A percentile compares a stretch with the other conserved stretches of the same genome.
Evolutionary conservation across 2,113 vertebrate genomes (phyloP).

Genomic region (Cathartes aura): DNA sequence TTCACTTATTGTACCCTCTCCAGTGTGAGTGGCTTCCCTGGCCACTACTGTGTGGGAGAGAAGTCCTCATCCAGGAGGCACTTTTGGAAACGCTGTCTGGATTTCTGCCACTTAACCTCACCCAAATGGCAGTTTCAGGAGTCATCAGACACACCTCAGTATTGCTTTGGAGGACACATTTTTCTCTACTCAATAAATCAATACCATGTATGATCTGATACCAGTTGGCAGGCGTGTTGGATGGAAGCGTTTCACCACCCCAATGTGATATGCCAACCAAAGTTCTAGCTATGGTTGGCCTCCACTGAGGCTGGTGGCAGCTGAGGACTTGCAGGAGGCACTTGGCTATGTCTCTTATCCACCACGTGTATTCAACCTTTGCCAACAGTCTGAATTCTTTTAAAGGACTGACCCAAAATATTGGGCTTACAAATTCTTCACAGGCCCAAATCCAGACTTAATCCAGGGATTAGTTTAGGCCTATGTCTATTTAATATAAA

Average conservation of each 20-base stretch:
- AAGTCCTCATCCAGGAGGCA: not conserved
- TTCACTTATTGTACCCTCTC: not conserved
- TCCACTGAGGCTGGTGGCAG: not conserved
- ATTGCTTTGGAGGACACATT: not conserved
- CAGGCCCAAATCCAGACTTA: not conserved
- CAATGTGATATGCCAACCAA: fast-evolving
- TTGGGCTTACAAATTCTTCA: not conserved
- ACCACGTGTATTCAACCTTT: not conserved
- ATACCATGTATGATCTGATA: not conserved
- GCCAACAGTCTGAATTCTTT: not conserved
- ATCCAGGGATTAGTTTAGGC: not conserved
- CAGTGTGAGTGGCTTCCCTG: not conserved
- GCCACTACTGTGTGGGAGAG: not conserved
- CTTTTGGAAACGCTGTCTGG: not conserved
- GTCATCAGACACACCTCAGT: not conserved
- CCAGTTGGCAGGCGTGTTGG: not conserved
- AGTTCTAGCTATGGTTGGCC: not conserved
- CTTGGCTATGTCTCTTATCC: not conserved
- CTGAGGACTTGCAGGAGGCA: not conserved
- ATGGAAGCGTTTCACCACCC: not conserved
- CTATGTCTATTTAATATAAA: too few relatives aligned
- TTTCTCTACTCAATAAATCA: not conserved
- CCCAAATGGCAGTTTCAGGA: not conserved
- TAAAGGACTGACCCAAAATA: not conserved
- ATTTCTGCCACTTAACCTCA: not conserved